Conservation (phyloP, 2,888 invertebrate species). For the Thalpophila matura region DNA sequence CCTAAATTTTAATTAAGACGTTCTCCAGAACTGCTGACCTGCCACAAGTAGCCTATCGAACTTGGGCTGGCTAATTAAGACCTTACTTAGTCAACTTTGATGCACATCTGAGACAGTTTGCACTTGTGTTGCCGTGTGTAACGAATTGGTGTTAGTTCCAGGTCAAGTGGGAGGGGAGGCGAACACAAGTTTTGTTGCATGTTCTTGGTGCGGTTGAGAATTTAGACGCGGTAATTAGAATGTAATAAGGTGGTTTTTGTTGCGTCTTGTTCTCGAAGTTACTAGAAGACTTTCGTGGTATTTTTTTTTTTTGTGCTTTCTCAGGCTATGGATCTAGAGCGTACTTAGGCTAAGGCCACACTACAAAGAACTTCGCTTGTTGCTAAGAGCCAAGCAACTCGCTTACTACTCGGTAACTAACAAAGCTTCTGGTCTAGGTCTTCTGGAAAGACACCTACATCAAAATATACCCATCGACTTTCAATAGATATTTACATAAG, state of each 20-base stretch:
- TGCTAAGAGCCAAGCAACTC: too few relatives aligned
- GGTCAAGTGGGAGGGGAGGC: conserved; percentile 37
- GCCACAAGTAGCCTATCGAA: conserved; percentile 50
- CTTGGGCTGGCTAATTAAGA: conserved; percentile 64
- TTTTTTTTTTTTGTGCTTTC: background rate
- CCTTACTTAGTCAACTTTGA: conserved; percentile 47
- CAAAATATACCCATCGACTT: too few relatives aligned
- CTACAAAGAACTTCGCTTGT: too few relatives aligned
- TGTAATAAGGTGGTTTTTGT: background rate
- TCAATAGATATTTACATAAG: conserved; percentile 15
- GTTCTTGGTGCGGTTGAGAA: conserved; percentile 5
- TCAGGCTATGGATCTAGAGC: too few relatives aligned
- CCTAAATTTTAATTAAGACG: conserved; percentile 52
- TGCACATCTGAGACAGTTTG: conserved; percentile 46
- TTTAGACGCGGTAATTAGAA: conserved; percentile 7
- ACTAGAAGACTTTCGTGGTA: too few relatives aligned
- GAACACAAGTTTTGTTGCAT: conserved; percentile 28
- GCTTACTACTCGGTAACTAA: too few relatives aligned
- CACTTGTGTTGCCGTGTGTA: conserved; percentile 48
- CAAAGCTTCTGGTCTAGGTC: too few relatives aligned
- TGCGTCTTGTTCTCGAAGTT: background rate
- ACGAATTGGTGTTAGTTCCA: conserved; percentile 60
- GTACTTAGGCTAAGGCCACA: too few relatives aligned
- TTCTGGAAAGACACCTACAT: too few relatives aligned
- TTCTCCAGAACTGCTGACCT: conserved; percentile 48